phyloP scores from a whole-genome alignment of 2,888 invertebrate species.

The Conus canariensis region DNA sequence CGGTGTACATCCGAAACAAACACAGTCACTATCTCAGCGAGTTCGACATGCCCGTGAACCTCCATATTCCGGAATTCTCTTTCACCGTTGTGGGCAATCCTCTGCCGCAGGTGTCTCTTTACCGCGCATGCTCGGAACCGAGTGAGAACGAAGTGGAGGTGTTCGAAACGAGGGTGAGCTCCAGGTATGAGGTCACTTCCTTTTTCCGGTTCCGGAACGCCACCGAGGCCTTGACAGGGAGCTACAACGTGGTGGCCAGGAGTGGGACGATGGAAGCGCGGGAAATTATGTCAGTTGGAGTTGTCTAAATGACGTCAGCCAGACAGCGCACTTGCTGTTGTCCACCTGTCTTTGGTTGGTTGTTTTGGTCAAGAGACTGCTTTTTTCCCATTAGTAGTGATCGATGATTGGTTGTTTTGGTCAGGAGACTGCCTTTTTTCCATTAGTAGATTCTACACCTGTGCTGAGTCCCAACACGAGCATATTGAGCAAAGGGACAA shows the following conservation, averaged over 20 bases:
- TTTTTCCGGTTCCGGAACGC: neutral
- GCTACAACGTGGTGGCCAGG: neutral
- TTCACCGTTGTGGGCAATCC: neutral
- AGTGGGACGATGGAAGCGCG: neutral
- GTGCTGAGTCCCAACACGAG: no score
- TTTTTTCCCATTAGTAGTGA: neutral
- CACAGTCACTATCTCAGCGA: neutral
- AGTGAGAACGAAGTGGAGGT: neutral
- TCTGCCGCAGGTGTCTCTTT: neutral
- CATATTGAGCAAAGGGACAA: no score
- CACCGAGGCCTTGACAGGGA: neutral
- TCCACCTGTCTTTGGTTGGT: neutral
- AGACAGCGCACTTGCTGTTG: neutral
- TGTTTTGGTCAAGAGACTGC: neutral
- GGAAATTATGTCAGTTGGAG: neutral
- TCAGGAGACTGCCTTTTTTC: no score
- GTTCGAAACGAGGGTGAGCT: neutral
- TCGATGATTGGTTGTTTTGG: no score
- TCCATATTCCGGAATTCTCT: neutral
- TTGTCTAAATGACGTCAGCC: neutral
- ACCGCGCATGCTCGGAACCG: neutral
- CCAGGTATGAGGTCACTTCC: neutral
- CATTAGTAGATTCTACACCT: no score
- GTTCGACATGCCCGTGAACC: neutral
- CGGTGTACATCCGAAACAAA: neutral